Conservation (phyloP, 2,888 invertebrate species). For the Catocala sponsa region DNA sequence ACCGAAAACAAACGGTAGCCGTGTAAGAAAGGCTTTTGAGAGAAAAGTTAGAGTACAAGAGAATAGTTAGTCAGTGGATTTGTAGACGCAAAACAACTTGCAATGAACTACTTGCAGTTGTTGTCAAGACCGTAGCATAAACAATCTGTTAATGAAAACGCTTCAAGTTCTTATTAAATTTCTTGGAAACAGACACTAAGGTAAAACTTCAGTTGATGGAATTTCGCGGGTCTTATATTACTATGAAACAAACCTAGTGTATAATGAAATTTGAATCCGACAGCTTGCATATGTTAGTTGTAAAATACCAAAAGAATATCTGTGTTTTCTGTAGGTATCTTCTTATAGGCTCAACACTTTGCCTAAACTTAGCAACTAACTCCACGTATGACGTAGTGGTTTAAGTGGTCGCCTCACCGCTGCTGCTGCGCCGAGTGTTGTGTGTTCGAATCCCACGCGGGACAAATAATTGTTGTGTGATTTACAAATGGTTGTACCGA, state of each 20-base stretch:
- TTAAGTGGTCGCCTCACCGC: too few species aligned
- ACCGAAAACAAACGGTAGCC: too few species aligned
- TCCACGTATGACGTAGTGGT: too few species aligned
- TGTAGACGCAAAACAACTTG: background rate
- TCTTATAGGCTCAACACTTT: too few species aligned
- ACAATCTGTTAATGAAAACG: conserved; percentile 15
- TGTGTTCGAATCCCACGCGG: too few species aligned
- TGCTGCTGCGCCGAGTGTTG: too few species aligned
- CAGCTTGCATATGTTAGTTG: too few species aligned
- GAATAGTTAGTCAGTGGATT: background rate
- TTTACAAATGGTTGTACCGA: too few species aligned
- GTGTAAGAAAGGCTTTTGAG: background rate
- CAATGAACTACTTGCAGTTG: conserved; percentile 1
- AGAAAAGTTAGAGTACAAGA: background rate
- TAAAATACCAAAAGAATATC: too few species aligned
- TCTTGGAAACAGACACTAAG: conserved; percentile 13
- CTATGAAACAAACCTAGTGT: background rate
- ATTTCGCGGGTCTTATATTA: background rate
- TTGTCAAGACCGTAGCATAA: conserved; percentile 1
- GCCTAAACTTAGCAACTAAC: too few species aligned
- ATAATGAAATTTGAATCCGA: background rate
- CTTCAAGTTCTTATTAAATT: conserved; percentile 7
- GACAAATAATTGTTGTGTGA: too few species aligned
- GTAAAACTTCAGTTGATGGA: conserved; percentile 2
- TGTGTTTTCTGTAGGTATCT: too few species aligned